Conservation (phyloP, 2,797 vertebrate species). For the Rhabdophis nuchalis region DNA sequence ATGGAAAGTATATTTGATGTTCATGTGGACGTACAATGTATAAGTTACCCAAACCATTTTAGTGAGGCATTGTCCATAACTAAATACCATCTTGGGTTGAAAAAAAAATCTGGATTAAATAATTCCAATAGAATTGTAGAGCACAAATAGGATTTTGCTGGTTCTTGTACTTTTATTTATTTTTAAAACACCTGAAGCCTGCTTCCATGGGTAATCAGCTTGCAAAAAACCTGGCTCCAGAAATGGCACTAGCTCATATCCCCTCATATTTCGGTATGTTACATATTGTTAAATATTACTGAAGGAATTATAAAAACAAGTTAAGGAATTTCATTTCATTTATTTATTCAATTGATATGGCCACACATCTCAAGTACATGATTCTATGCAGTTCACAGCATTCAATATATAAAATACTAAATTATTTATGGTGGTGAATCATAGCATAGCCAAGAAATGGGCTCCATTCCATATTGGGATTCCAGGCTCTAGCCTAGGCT, state of each 20-base stretch:
- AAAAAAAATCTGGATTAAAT: conserved; percentile 19
- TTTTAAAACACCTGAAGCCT: not conserved
- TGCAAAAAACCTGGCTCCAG: not conserved
- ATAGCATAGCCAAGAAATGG: not conserved
- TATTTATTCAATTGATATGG: not conserved
- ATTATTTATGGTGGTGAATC: not conserved
- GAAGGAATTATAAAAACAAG: not conserved
- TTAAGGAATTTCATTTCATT: not conserved
- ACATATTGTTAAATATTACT: not conserved
- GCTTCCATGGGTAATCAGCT: not conserved
- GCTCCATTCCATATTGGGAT: not conserved
- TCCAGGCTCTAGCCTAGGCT: not conserved
- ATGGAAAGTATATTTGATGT: not conserved
- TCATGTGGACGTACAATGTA: too few relatives aligned
- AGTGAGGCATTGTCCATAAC: not conserved
- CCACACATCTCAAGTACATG: not conserved
- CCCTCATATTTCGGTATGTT: not conserved
- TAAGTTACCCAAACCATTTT: not conserved
- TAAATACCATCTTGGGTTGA: not conserved
- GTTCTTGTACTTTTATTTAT: not conserved
- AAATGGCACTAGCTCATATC: not conserved
- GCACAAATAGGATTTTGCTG: not conserved
- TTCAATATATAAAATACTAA: not conserved
- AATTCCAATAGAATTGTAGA: conserved; percentile 21
- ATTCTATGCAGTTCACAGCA: not conserved